Base-by-base conservation (phyloP, 30 jellyfish, hydroid and myxozoan genomes). In the Rhopilema esculentum region DNA sequence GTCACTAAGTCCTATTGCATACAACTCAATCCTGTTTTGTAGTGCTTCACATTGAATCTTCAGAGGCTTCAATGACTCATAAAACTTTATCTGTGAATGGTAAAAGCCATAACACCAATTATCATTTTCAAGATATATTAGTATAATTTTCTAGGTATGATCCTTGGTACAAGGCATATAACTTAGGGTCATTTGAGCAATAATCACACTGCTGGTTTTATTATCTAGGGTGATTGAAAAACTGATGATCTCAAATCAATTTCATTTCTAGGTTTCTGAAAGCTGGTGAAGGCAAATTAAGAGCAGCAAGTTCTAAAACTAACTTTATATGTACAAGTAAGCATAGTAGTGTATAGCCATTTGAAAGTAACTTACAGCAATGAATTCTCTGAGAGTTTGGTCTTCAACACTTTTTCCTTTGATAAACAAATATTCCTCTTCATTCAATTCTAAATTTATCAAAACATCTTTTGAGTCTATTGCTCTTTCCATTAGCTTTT, bases 41-140 rank as follows among this genome's bases (percentile, higher is more conserved):
- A 87, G 87, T 6, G 89, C 83, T 22, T 87, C 94, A 28, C 90
- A 67, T 87, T 92, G 95, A 26, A 92, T 80, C 48, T 69, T 77
- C 65, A 92, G 82, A 7, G 95, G 97, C 64, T 89, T 85, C 33
- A 33, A 26, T 18, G 86, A 74, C 82, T 92, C 98, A 75, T 80
- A 86, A 48, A 92, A 65, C 83, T 92, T 83, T 18, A 92, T 28
- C 98, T 92, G 86, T 15, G 49, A 87, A 72, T 6, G 57, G n/a
- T n/a, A n/a, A n/a, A n/a, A n/a, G n/a, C n/a, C n/a, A n/a, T n/a
- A n/a, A n/a, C n/a, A n/a, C n/a, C n/a, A n/a, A n/a, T n/a, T n/a
- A n/a, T n/a, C n/a, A n/a, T n/a, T n/a, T n/a, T n/a, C n/a, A n/a
- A n/a, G n/a, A n/a, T n/a, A n/a, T n/a, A n/a, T n/a, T n/a, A n/a